Evolutionary conservation across 2,113 vertebrate genomes (phyloP).

Genomic region (Microtus oregoni): DNA sequence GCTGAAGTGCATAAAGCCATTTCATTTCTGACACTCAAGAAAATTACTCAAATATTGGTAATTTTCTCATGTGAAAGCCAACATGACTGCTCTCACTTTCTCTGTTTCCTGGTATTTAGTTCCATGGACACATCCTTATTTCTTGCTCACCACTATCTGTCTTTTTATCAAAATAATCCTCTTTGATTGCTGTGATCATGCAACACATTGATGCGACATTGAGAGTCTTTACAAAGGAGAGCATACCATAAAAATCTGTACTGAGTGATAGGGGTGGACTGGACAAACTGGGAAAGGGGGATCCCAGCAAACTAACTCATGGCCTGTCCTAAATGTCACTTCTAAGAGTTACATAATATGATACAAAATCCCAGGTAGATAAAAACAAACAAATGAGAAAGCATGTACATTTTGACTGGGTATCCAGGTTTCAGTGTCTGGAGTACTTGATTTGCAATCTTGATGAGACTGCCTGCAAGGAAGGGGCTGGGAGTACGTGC

Average conservation of each 20-base stretch:
- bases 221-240: background rate
- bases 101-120: background rate
- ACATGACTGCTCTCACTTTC: background rate
- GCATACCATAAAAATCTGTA: background rate
- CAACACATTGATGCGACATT: background rate
- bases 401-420: background rate
- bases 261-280: background rate
- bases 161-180: background rate
- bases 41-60: too few species aligned
- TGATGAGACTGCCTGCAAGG: background rate
- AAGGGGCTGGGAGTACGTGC: background rate
- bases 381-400: background rate
- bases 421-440: too few species aligned
- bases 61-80: background rate
- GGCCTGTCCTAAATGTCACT: background rate
- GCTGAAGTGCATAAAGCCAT: background rate
- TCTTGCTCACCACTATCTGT: background rate
- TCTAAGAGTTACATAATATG: too few species aligned
- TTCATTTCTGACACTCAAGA: background rate
- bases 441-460: background rate
- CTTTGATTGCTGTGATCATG: background rate
- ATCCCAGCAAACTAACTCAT: background rate
- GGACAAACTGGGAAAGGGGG: background rate
- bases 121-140: background rate
- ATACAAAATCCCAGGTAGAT: background rate